Base-by-base conservation (phyloP, 2,797 vertebrate genomes). In the Lagocephalus sceleratus region DNA sequence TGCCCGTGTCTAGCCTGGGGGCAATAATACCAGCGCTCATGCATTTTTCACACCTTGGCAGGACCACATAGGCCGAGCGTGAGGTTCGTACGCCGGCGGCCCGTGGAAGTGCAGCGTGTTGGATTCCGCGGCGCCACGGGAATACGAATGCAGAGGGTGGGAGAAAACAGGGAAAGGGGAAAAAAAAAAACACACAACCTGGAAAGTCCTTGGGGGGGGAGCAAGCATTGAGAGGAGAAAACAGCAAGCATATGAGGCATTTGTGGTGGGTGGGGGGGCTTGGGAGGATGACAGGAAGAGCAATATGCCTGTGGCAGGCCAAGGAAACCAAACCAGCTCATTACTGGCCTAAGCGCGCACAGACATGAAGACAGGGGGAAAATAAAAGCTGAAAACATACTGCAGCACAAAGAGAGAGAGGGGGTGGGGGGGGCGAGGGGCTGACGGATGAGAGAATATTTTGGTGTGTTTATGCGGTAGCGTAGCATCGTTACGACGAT, bases 401-500 rank as follows among this genome's bases (percentile, higher is more conserved):
- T 20, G 45, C 23, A 26, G 54, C 16, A 41, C 43, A 63, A 60
- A 52, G 45, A 45, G 38, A 17, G 3, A 2, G 47, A 54, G 54
- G 38, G 44, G n/a, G n/a, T n/a, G 21, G 26, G 16, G 4, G 44
- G 23, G 12, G 32, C 32, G 14, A 35, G 14, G 32, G 32, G 22
- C 51, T n/a, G 32, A 40, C 25, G 44, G 46, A 75, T 51, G 43
- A 52, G 53, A 44, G 44, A 46, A 64, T 64, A 42, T 68, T 65
- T 76, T 23, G 55, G 21, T 56, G 17, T 60, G 43, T 63, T 57
- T 57, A 38, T 10, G 52, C 0, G 23, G 50, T 17, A 21, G 65
- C 42, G 5, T 20, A 35, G 74, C 68, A 64, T 88, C 65, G 71
- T 90, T 90, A 89, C n/a, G 50, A 25, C 76, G 67, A 90, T 90